phyloP scores from a whole-genome alignment of 2,113 vertebrate genomes.

The Anhinga anhinga region DNA sequence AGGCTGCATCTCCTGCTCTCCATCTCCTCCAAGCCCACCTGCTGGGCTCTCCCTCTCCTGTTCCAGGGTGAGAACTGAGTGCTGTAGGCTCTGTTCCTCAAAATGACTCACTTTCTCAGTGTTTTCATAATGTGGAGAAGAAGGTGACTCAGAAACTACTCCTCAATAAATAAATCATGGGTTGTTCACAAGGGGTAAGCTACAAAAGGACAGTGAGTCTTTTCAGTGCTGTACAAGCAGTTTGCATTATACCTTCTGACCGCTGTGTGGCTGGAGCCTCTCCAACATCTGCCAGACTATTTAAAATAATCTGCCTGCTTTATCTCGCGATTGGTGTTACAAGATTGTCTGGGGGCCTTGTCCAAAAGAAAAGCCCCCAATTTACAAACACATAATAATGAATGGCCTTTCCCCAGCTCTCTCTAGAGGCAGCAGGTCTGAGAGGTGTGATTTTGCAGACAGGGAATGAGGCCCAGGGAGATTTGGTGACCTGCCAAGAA shows the following conservation, averaged over 20 bases:
- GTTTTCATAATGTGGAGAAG: slow-evolving; percentile 22
- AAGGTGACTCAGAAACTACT: slow-evolving; percentile 58
- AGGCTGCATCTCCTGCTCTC: not conserved
- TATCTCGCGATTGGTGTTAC: not conserved
- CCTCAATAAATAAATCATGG: slow-evolving; percentile 43
- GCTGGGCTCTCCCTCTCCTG: not conserved
- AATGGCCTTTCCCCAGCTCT: not conserved
- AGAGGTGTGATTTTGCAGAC: slow-evolving; percentile 56
- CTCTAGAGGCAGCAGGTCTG: not conserved
- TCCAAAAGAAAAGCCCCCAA: not conserved
- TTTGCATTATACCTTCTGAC: not conserved
- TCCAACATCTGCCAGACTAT: slow-evolving; percentile 39
- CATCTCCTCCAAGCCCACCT: not conserved
- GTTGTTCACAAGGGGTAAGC: slow-evolving; percentile 3
- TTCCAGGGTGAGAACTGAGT: slow-evolving; percentile 1
- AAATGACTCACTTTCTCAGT: slow-evolving; percentile 53
- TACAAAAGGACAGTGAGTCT: not conserved
- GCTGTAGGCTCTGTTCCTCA: slow-evolving; percentile 2
- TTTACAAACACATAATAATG: not conserved
- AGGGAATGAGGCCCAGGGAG: slow-evolving; percentile 26
- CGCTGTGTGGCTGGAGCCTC: not conserved
- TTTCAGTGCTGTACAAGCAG: not conserved
- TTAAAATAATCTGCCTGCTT: slow-evolving; percentile 31
- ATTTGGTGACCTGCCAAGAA: slow-evolving; percentile 55
- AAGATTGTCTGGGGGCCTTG: slow-evolving; percentile 12